These are phyloP conservation scores for Macroramphosus scolopax DNA, from an alignment of 2,797 vertebrate genomes.

Conservation along the genomic window DNA sequence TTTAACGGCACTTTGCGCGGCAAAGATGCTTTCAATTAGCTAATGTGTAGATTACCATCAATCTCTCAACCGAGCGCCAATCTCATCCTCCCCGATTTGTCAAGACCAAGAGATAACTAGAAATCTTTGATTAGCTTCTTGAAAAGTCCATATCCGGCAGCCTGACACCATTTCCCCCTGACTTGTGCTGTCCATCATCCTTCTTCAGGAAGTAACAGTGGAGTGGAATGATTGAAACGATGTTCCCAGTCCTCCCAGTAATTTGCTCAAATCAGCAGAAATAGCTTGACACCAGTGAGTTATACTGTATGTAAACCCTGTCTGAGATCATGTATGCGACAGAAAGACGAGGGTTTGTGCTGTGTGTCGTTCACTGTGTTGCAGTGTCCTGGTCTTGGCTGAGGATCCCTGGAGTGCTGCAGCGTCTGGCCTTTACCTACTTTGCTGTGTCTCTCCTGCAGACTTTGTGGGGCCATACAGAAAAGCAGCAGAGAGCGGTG, in stretches of 20 bases:
- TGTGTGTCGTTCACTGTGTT: slow-evolving; percentile 46
- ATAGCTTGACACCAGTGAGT: slow-evolving; percentile 6
- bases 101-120: slow-evolving; percentile 58
- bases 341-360: slow-evolving; percentile 9
- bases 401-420: slow-evolving; percentile 82
- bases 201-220: slow-evolving; percentile 26
- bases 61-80: slow-evolving; percentile 60
- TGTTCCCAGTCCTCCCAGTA: slow-evolving; percentile 30
- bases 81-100: slow-evolving; percentile 47
- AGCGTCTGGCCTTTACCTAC: slow-evolving; percentile 83
- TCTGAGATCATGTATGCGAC: slow-evolving; percentile 12
- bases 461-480: slow-evolving; percentile 71
- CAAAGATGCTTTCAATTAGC: slow-evolving; percentile 86
- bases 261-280: slow-evolving; percentile 37
- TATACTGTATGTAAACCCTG: too few relatives aligned
- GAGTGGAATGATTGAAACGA: slow-evolving; percentile 20
- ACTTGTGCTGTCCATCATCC: slow-evolving; percentile 29
- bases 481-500: slow-evolving; percentile 64
- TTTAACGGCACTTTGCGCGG: slow-evolving; percentile 71
- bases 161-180: slow-evolving; percentile 37
- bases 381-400: slow-evolving; percentile 84
- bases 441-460: slow-evolving; percentile 81
- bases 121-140: slow-evolving; percentile 66
- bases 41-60: slow-evolving; percentile 85
- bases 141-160: slow-evolving; percentile 43